Conservation (phyloP, 2,113 vertebrate genomes). For the Cercocebus atys region DNA sequence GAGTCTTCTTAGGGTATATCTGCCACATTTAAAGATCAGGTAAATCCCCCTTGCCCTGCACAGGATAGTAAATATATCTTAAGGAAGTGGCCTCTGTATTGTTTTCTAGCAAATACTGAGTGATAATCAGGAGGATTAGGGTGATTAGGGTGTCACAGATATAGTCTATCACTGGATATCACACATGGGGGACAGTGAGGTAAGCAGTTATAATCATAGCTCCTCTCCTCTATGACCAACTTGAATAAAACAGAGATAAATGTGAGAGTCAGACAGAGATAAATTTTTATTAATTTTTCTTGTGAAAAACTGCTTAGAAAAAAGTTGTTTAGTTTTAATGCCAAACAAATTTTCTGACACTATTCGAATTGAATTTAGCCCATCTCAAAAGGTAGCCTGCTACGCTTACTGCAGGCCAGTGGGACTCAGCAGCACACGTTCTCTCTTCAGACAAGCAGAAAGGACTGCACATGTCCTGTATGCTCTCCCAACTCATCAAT, state of each 20-base stretch:
- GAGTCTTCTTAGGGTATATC: not conserved
- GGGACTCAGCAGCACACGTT: rapidly evolving
- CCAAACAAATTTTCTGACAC: not conserved
- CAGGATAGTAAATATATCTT: not conserved
- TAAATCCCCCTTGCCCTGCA: not conserved
- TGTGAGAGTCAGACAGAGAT: not conserved
- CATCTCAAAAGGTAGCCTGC: not conserved
- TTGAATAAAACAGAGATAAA: not conserved
- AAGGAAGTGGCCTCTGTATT: not conserved
- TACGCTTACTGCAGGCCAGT: not conserved
- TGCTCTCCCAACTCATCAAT: not conserved
- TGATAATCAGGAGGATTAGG: not conserved
- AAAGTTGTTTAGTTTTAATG: not conserved
- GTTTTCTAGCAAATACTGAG: not conserved
- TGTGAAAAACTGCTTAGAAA: not conserved
- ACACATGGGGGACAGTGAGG: too few species aligned
- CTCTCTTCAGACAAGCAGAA: not conserved
- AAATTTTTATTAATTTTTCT: not conserved
- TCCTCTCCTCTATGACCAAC: not conserved
- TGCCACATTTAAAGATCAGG: not conserved
- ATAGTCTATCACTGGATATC: not conserved
- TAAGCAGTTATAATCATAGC: too few species aligned
- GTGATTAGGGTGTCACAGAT: not conserved
- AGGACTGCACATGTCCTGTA: not conserved
- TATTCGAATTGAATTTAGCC: not conserved